Base-by-base conservation (phyloP, 2,888 invertebrate genomes). In the Lepidocyrtinus sp. region DNA sequence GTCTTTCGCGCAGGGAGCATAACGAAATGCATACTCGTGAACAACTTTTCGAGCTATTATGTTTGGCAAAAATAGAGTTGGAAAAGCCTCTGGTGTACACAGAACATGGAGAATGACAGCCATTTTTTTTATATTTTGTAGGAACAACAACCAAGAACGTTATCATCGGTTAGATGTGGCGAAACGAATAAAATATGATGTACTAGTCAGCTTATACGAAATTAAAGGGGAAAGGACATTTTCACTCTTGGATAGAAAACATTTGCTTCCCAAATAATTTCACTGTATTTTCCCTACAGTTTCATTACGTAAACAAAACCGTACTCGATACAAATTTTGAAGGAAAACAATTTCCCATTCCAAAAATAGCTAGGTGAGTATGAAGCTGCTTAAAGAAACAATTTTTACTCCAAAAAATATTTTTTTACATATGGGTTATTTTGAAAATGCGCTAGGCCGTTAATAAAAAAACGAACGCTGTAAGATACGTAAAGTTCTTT, bases 281-380 rank as follows among this genome's bases (percentile, higher is more conserved):
- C 17, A 36, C 5, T 27, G 62, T n/a, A 19, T 26, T 62, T 77
- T 76, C 75, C 76, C 80, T 76, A 64, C 76, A n/a, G 67, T 81
- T 80, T 80, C 85, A 85, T 87, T 87, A 86, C 87, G 87, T 87
- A 87, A 87, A 87, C 87, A 87, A 87, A 87, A 87, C n/a, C 86
- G 87, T 87, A 87, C 87, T 87, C 87, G 87, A 87, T 87, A 87
- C 87, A 87, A 86, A 86, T 87, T 87, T 87, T 84, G 86, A n/a
- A n/a, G n/a, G n/a, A n/a, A 84, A 84, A 83, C 76, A 74, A 72
- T 81, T 78, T 79, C 71, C 69, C 46, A 64, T 68, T 62, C 70
- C n/a, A n/a, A n/a, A n/a, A n/a, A n/a, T n/a, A n/a, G n/a, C n/a
- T n/a, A n/a, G n/a, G n/a, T n/a, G n/a, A n/a, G n/a, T n/a, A n/a